Evolutionary conservation across 2,888 invertebrate genomes (phyloP), one percentile per base, ranked within the genome.

Genomic region (Apantesis nais): DNA sequence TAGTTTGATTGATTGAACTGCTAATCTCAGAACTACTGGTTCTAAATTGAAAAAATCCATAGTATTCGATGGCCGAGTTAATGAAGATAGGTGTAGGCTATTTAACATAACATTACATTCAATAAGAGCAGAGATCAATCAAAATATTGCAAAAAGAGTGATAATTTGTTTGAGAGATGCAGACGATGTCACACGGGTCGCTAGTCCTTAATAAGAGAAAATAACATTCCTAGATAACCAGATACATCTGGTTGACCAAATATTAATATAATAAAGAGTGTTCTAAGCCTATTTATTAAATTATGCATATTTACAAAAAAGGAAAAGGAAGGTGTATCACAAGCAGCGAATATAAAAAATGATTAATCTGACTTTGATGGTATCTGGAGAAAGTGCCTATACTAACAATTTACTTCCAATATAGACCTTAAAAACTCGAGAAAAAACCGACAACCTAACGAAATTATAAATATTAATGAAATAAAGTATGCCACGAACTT

Each of bases 381-480:
- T 74, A 74, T 77, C 66, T 74, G 72, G 83, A 78, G 82, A 83
- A 83, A 83, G 83, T 80, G 73, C 52, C 31, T 63, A 70, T 34
- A 66, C 62, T 61, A 75, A 76, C 73, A 76, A 74, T 67, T 76
- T 71, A 76, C 70, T 80, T 71, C 70, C 61, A 79, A 77, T 81
- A 73, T 88, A 79, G 84, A 80, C 88, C 88, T 90, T 91, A 87
- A 87, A 83, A 84, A 77, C 75, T 78, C 81, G 82, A 67, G n/a
- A 77, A 75, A 79, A 81, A 84, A 87, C 90, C 86, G 86, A 87
- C 88, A 89, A 88, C 88, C 86, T 83, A 81, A 84, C 78, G 81
- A 86, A 85, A 88, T 90, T 85, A 90, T 92, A 87, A 93, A 93
- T 92, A 92, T 92, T 91, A 87, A 92, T 93, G 89, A 88, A 87